phyloP scores from a whole-genome alignment of 2,888 invertebrate genomes.

The Noctua comes region DNA sequence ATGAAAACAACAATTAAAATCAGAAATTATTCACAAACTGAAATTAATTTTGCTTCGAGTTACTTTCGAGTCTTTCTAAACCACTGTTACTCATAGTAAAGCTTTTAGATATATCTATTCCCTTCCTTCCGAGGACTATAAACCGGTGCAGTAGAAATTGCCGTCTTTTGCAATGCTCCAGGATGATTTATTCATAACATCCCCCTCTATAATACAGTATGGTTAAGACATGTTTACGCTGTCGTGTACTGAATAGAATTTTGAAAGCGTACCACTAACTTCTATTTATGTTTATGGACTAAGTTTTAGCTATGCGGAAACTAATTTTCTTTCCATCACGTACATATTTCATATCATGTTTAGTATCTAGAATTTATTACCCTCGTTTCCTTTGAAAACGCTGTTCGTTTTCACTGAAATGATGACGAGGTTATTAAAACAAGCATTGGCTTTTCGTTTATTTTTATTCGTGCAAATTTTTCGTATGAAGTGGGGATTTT shows the following conservation, averaged over 20 bases:
- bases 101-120: slow-evolving; percentile 65
- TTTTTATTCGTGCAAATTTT: slow-evolving; percentile 41
- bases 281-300: slow-evolving; percentile 62
- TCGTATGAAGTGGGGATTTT: slow-evolving; percentile 30
- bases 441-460: slow-evolving; percentile 39
- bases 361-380: slow-evolving; percentile 46
- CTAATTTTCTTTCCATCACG: slow-evolving; percentile 65
- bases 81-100: slow-evolving; percentile 53
- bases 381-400: slow-evolving; percentile 31
- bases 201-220: slow-evolving; percentile 68
- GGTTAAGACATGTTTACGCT: slow-evolving; percentile 68
- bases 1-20: neutral
- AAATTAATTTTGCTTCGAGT: slow-evolving; percentile 2
- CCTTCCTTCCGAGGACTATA: slow-evolving; percentile 72
- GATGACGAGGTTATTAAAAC: slow-evolving; percentile 41
- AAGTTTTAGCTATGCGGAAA: slow-evolving; percentile 61
- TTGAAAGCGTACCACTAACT: slow-evolving; percentile 62
- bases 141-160: slow-evolving; percentile 76
- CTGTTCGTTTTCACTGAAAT: slow-evolving; percentile 16
- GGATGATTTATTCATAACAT: slow-evolving; percentile 80
- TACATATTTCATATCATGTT: slow-evolving; percentile 58
- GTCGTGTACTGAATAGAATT: slow-evolving; percentile 62
- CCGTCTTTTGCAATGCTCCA: slow-evolving; percentile 75
- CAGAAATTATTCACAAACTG: too few relatives aligned
- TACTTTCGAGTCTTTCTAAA: slow-evolving; percentile 27